Conservation (phyloP, 2,113 vertebrate species). For the Oncorhynchus nerka region DNA sequence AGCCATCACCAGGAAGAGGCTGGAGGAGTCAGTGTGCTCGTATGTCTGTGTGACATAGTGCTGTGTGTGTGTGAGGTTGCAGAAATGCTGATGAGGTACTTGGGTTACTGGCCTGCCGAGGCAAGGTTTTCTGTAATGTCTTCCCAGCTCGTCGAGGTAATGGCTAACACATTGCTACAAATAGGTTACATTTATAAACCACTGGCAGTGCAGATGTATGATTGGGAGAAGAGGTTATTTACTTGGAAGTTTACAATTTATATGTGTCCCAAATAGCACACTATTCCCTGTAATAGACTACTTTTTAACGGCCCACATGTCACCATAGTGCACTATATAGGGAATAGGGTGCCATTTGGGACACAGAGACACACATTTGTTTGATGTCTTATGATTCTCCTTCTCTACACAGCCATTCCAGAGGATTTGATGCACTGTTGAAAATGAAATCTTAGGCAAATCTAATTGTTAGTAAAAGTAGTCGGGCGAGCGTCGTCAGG, state of each 20-base stretch:
- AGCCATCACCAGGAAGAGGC: conserved; percentile 20
- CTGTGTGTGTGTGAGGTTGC: conserved; percentile 20
- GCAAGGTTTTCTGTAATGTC: conserved; percentile 54
- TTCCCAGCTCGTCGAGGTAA: conserved; percentile 52
- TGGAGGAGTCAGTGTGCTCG: conserved; percentile 31
- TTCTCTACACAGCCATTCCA: background rate
- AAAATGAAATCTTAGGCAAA: background rate
- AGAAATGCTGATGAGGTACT: conserved; percentile 68
- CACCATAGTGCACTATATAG: no score
- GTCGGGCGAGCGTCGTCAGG: background rate
- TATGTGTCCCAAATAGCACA: no score
- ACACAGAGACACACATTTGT: no score
- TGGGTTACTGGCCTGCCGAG: conserved; percentile 50
- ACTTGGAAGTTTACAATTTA: conserved; percentile 40
- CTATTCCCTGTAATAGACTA: no score
- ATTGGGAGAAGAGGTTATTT: conserved; percentile 34
- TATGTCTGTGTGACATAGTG: no score
- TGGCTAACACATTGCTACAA: conserved; percentile 59
- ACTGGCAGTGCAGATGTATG: conserved; percentile 20
- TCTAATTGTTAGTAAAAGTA: background rate
- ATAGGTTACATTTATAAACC: conserved; percentile 45
- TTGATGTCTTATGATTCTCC: background rate
- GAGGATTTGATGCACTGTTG: background rate
- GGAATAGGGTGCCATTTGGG: no score
- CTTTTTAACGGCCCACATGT: no score